Evolutionary conservation across 2,797 vertebrate species (phyloP), one percentile per base, ranked within the genome.

Genomic region (Allobates femoralis): DNA sequence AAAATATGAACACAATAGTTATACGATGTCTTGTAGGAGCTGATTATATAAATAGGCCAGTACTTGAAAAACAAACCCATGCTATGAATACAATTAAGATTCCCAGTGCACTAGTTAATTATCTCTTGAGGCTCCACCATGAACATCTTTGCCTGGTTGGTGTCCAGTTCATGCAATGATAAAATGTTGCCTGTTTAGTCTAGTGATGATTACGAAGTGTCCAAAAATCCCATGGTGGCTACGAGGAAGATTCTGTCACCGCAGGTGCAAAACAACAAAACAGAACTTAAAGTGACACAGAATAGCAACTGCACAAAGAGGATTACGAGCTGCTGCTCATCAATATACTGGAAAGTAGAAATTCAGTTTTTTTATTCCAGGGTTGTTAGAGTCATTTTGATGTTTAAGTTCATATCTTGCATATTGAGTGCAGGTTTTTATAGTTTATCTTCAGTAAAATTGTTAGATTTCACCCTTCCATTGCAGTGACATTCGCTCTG

Each of bases 1-100:
- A 81, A 73, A 51, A 50, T 81, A 58, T 60, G 37, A 81, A 26
- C n/a, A 73, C 32, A 26, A n/a, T 76, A 12, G 41, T 58, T 79
- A 53, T 80, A 80, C 56, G 71, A 46, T 26, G 62, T 67, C 60
- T 80, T 53, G 55, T 50, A 69, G 50, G 53, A 37, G 53, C 73
- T 83, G 64, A 79, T 87, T 79, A 77, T 62, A 84, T 84, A 87
- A 87, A 89, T 90, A 93, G 90, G 91, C 91, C 90, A 91, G 92
- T 90, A 89, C 92, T 94, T 93, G 91, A 91, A 93, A n/a, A 93
- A 94, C 93, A 93, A 89, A 90, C 92, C 92, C 95, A 93, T 94
- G 93, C 93, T 93, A 95, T 89, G 93, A 94, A 95, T 93, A 91
- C 93, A 95, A 95, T 95, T 94, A 94, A 92, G 91, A 90, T 91